Conservation (phyloP, 1,140 invertebrate species). For the Homarus americanus region DNA sequence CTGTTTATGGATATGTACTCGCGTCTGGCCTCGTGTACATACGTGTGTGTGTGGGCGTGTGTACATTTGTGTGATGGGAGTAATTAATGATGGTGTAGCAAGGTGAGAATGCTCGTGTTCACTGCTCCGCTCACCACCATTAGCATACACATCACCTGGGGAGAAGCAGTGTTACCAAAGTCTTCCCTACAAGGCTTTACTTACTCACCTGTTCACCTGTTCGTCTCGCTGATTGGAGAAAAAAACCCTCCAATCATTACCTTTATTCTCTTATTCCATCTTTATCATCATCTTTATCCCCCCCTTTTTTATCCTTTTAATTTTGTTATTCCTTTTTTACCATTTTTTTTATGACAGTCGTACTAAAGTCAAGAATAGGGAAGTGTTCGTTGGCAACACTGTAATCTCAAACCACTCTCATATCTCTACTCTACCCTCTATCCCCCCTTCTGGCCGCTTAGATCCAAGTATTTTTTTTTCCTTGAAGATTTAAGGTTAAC, state of each 20-base stretch:
- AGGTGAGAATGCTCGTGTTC: constrained; percentile 71
- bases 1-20: not conserved
- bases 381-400: not conserved
- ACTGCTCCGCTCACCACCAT: constrained; percentile 42
- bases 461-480: constrained; percentile 5
- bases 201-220: not conserved
- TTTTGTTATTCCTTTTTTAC: not conserved
- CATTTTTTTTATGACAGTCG: not conserved
- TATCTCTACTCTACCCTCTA: too few species aligned
- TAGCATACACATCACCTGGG: constrained; percentile 69
- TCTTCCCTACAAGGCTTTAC: not conserved
- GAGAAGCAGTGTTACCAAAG: constrained; percentile 16
- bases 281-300: not conserved
- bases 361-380: too few species aligned
- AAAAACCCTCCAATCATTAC: not conserved
- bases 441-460: not conserved
- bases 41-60: constrained; percentile 45
- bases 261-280: not conserved
- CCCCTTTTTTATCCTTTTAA: not conserved
- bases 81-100: constrained; percentile 69
- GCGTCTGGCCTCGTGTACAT: constrained; percentile 12
- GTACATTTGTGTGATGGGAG: constrained; percentile 59
- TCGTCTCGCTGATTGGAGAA: too few species aligned
- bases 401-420: too few species aligned
- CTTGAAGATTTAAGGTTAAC: constrained; percentile 9